phyloP scores from a whole-genome alignment of 2,797 vertebrate species.

The Calcarius lapponicus region DNA sequence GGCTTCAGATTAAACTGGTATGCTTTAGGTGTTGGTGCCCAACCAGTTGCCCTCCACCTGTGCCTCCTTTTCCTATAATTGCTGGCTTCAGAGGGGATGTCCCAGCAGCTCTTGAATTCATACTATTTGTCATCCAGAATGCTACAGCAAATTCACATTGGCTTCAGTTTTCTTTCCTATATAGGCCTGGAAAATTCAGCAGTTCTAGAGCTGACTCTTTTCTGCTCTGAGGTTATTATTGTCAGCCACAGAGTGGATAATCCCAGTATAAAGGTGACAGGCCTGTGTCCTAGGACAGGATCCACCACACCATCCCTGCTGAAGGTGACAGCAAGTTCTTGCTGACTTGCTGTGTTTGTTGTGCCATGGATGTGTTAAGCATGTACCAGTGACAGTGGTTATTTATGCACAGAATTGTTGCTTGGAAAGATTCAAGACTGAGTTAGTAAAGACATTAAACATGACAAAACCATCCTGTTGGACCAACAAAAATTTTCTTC shows the following conservation, averaged over 20 bases:
- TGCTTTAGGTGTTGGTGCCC: neutral
- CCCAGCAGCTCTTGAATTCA: neutral
- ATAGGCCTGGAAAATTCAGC: neutral
- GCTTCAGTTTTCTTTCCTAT: neutral
- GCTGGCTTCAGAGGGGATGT: neutral
- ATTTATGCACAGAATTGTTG: neutral
- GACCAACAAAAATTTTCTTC: constrained; percentile 24
- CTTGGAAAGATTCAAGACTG: neutral
- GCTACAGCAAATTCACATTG: neutral
- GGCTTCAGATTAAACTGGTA: neutral
- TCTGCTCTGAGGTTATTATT: neutral
- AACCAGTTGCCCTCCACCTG: neutral
- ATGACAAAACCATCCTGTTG: constrained; percentile 15
- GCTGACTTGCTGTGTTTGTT: neutral
- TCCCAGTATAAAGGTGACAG: neutral
- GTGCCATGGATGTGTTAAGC: neutral
- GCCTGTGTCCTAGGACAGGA: neutral
- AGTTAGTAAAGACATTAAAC: constrained; percentile 28
- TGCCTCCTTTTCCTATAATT: neutral
- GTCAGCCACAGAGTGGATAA: neutral
- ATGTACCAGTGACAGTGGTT: neutral
- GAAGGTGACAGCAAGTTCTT: neutral
- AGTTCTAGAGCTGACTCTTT: neutral
- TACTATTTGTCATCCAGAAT: neutral
- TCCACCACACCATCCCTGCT: neutral